Evolutionary conservation across 1,140 invertebrate species (phyloP).

Genomic region (Venustaconcha ellipsiformis): DNA sequence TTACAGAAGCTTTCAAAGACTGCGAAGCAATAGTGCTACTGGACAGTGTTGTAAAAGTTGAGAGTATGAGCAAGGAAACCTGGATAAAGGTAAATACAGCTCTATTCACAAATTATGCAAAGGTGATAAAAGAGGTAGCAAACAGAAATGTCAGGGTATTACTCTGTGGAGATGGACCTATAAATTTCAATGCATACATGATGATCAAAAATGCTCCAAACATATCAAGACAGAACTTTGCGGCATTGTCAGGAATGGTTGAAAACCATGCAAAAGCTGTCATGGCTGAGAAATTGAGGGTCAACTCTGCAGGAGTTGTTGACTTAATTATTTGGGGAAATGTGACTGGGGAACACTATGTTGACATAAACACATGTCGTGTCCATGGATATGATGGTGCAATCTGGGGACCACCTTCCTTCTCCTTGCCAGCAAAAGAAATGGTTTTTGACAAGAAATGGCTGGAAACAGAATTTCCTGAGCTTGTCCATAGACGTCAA

Average conservation of each 20-base stretch:
- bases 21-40: conserved; percentile 60
- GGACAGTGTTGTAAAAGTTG: conserved; percentile 52
- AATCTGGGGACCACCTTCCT: conserved; percentile 64
- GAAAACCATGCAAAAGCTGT: conserved; percentile 66
- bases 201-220: conserved; percentile 58
- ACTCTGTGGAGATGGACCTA: conserved; percentile 57
- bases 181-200: conserved; percentile 63
- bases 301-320: conserved; percentile 62
- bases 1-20: conserved; percentile 57
- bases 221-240: conserved; percentile 61
- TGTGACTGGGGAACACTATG: conserved; percentile 51
- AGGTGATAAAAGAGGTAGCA: conserved; percentile 55
- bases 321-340: conserved; percentile 67
- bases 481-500: conserved; percentile 43
- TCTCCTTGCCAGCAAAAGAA: conserved; percentile 55
- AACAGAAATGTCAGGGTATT: conserved; percentile 57
- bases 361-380: conserved; percentile 53
- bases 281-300: conserved; percentile 55
- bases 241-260: conserved; percentile 54
- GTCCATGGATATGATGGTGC: conserved; percentile 65
- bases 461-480: conserved; percentile 59
- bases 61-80: conserved; percentile 42
- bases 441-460: conserved; percentile 65
- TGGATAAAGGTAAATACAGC: conserved; percentile 59
- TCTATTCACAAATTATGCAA: conserved; percentile 55